phyloP scores from a whole-genome alignment of 2,888 invertebrate species.

The Ctena decussata region DNA sequence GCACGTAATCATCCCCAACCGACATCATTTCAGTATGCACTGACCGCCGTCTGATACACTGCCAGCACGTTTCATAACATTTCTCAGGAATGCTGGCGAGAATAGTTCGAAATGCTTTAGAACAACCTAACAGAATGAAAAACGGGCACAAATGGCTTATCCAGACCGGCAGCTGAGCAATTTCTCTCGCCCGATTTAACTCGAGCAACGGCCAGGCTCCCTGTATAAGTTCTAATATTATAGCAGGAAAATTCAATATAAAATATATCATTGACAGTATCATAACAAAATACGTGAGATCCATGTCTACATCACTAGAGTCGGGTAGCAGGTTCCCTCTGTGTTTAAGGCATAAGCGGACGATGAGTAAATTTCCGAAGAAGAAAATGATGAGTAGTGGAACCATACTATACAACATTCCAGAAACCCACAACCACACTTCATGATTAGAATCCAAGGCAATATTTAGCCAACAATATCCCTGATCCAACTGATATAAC shows the following conservation, averaged over 20 bases:
- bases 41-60: background rate
- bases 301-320: slow-evolving; percentile 46
- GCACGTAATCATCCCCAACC: background rate
- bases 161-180: slow-evolving; percentile 38
- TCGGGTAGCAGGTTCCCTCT: slow-evolving; percentile 53
- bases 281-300: slow-evolving; percentile 61
- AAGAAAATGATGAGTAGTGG: slow-evolving; percentile 75
- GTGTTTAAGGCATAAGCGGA: slow-evolving; percentile 65
- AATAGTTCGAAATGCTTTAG: slow-evolving; percentile 44
- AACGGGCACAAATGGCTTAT: slow-evolving; percentile 31
- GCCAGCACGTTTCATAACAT: background rate
- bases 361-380: slow-evolving; percentile 65
- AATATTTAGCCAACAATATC: slow-evolving; percentile 38
- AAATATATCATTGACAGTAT: slow-evolving; percentile 59
- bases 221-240: slow-evolving; percentile 28
- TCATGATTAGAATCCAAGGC: background rate
- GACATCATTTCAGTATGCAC: background rate
- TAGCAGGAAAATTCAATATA: slow-evolving; percentile 61
- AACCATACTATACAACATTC: slow-evolving; percentile 73
- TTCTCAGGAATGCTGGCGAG: background rate
- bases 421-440: slow-evolving; percentile 80
- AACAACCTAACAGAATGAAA: slow-evolving; percentile 35
- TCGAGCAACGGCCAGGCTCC: background rate
- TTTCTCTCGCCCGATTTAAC: background rate
- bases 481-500: slow-evolving; percentile 73